phyloP scores from a whole-genome alignment of 2,113 vertebrate species.

The Echinops telfairi region DNA sequence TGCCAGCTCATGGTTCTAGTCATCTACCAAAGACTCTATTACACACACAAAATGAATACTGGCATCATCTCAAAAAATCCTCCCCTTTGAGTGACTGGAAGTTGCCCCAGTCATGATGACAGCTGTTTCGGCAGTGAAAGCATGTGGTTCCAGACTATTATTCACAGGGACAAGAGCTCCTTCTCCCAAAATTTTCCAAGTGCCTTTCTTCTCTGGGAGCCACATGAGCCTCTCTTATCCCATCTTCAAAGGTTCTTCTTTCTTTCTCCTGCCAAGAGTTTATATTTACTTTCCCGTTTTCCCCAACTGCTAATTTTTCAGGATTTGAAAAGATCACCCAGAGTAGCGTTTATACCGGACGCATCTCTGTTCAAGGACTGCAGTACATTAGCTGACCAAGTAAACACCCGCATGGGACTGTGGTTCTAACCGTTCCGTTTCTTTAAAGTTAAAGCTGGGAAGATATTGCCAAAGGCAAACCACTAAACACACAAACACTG shows the following conservation, averaged over 20 bases:
- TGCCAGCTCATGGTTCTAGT: background rate
- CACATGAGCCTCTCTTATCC: background rate
- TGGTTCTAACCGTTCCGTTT: constrained; percentile 41
- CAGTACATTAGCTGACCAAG: constrained; percentile 5
- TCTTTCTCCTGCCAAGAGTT: background rate
- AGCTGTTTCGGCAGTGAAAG: constrained; percentile 24
- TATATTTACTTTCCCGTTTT: background rate
- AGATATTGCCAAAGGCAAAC: constrained; percentile 20
- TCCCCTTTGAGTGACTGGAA: constrained; percentile 32
- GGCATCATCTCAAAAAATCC: background rate
- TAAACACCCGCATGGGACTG: background rate
- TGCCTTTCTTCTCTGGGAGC: background rate
- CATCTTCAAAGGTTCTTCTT: background rate
- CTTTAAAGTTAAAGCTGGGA: background rate
- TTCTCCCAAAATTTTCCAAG: background rate
- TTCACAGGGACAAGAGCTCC: background rate
- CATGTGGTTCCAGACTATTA: background rate
- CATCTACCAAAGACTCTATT: background rate
- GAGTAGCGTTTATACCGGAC: background rate
- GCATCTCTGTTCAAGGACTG: background rate
- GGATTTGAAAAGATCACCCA: background rate
- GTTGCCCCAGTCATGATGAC: background rate
- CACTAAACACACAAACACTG: background rate
- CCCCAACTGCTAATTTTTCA: background rate
- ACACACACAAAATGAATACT: background rate